Base-by-base conservation (phyloP, 2,113 vertebrate genomes). In the Chaetops frenatus region DNA sequence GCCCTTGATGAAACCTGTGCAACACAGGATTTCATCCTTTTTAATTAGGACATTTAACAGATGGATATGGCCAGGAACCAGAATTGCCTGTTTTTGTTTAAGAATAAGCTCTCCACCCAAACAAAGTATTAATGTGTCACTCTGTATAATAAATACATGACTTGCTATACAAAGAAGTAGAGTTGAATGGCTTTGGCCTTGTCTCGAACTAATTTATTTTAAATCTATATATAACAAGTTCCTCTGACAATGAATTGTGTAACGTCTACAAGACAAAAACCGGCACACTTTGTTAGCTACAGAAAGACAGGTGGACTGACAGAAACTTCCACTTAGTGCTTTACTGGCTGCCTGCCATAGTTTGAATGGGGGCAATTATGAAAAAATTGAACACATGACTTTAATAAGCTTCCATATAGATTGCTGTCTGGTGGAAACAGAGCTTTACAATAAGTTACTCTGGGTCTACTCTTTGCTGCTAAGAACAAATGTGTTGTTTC, bases 241-340 rank as follows among this genome's bases (percentile, higher is more conserved):
- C 76, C 94, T 89, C 96, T 97, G 96, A 96, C 96, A 95, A 85
- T 92, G 94, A 91, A 94, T 93, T 95, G 95, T 94, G 95, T 91
- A 97, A 97, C 28, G 92, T 97, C 96, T 96, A 45, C 72, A 51
- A 96, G 95, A 97, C 95, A 95, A 95, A 97, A 97, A 96, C 45
- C 88, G 83, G 97, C 94, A 95, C 94, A 95, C 94, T 95, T 78
- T 1, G 69, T 95, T 96, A 96, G 95, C 87, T 95, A 74, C 92
- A 92, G 92, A 96, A 94, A 96, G 95, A 97, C 94, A 96, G 95
- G 96, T 93, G 94, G 96, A 97, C 94, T 70, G 70, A 97, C 95
- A 97, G 94, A 96, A 97, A 96, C 86, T 93, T 96, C 96, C 96
- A 96, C 92, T 98, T 97, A 97, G 95, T 95, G 96, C 95, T 96